These are phyloP conservation scores for Amblyopsis hoosieri DNA, from an alignment of 2,797 vertebrate genomes.

Conservation along the genomic window DNA sequence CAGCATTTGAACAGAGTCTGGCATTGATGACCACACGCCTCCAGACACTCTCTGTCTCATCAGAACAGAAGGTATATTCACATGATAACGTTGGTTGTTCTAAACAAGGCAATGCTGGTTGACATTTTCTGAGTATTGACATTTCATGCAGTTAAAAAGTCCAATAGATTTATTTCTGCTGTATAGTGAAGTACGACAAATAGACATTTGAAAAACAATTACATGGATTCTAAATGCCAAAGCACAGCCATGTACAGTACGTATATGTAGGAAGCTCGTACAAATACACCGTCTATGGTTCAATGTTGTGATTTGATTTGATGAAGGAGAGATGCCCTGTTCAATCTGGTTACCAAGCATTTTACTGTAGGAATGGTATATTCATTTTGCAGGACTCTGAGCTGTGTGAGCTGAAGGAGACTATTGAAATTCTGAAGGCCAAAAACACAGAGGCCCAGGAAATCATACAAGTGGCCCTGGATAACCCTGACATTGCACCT, in stretches of 20 bases:
- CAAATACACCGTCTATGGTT: too few species aligned
- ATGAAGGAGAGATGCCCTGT: too few species aligned
- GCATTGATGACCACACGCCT: conserved; percentile 96
- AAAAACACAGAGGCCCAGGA: conserved; percentile 95
- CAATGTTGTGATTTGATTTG: too few species aligned
- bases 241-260: too few species aligned
- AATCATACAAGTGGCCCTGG: conserved; percentile 91
- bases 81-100: not conserved
- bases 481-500: conserved; percentile 82
- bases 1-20: conserved; percentile 97
- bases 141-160: too few species aligned
- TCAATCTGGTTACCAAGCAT: too few species aligned
- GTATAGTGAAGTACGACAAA: too few species aligned
- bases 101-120: not conserved
- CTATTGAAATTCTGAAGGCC: conserved; percentile 90
- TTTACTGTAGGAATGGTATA: not conserved
- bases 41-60: conserved; percentile 89
- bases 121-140: too few species aligned
- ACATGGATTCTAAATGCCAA: too few species aligned
- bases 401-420: conserved; percentile 90
- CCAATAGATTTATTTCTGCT: too few species aligned
- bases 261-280: too few species aligned
- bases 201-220: too few species aligned
- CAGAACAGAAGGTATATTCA: conserved; percentile 90
- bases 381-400: conserved; percentile 84